Conservation (phyloP, 2,888 invertebrate genomes). For the Odontocolon sp. region DNA sequence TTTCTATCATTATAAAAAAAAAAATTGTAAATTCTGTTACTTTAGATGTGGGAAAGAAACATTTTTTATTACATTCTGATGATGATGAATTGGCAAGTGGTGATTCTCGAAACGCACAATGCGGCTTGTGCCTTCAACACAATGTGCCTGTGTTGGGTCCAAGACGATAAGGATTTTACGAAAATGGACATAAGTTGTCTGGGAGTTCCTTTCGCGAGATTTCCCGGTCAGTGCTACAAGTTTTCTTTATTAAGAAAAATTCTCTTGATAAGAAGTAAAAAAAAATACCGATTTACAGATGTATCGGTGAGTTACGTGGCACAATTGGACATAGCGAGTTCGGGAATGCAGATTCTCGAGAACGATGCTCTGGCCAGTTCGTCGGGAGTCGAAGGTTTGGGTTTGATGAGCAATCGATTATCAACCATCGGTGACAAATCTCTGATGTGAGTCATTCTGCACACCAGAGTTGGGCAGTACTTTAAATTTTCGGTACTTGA, state of each 20-base stretch:
- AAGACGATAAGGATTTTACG: slow-evolving; percentile 81
- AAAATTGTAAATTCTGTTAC: slow-evolving; percentile 1
- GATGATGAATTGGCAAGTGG: slow-evolving; percentile 79
- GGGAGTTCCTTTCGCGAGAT: slow-evolving; percentile 87
- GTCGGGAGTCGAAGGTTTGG: slow-evolving; percentile 88
- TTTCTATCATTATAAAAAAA: not conserved
- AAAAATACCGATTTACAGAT: slow-evolving; percentile 83
- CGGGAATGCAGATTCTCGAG: slow-evolving; percentile 90
- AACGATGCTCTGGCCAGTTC: slow-evolving; percentile 87
- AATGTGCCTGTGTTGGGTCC: slow-evolving; percentile 87
- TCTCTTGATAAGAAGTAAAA: no score
- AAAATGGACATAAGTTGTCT: slow-evolving; percentile 85
- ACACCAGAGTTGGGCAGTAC: no score
- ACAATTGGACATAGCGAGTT: slow-evolving; percentile 92
- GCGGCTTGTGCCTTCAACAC: slow-evolving; percentile 86
- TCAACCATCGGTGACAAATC: slow-evolving; percentile 90
- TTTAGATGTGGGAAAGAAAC: slow-evolving; percentile 56
- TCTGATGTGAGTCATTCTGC: slow-evolving; percentile 85
- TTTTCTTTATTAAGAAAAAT: not conserved
- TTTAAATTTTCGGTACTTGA: no score
- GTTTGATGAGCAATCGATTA: slow-evolving; percentile 91
- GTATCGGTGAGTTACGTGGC: slow-evolving; percentile 90
- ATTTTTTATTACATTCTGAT: slow-evolving; percentile 60
- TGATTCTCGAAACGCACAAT: slow-evolving; percentile 80
- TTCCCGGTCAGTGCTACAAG: slow-evolving; percentile 85